Evolutionary conservation across 2,113 vertebrate species (phyloP), one percentile per base, ranked within the genome.

Genomic region (Polypterus senegalus): DNA sequence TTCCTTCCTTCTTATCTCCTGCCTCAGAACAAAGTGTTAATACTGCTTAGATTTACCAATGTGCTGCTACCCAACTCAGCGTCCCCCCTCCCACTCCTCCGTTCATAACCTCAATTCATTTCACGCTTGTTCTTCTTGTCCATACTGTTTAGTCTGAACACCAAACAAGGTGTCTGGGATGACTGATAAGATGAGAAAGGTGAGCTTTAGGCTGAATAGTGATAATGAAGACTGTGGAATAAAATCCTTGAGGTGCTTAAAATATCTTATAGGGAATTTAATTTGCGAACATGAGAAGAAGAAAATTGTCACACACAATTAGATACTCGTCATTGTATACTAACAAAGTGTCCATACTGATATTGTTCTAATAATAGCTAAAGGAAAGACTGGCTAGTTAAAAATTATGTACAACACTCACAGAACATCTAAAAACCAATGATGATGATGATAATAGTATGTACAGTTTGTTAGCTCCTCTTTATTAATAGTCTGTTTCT

Each of bases 81-180:
- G 27, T 27, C 27, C 27, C 27, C 27, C 27, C 27, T 66, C 63
- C 63, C 54, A 73, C 65, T 62, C 46, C 63, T 51, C 9, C 58
- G 69, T 70, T 66, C 69, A 66, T 66, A 64, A 67, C 60, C 71
- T 10, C 54, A 55, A 8, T 5, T 8, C 43, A 46, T 68, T 61
- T 63, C 47, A 62, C 62, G 52, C 58, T 63, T 67, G 6, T 55
- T 55, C 54, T 3, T 27, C 43, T 55, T 55, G 54, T 55, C 54
- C 54, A 5, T 10, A 9, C 9, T 6, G 6, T 27, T 55, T 55
- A 55, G 10, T 5, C 10, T 11, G 54, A 6, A 55, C 54, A 55
- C 54, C 54, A 55, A 55, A 55, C 54, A 55, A 55, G 54, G 54
- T 55, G 54, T 10, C 54, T 55, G 10, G 10, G 54, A 55, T 55